phyloP scores from a whole-genome alignment of 1,140 invertebrate species.

The Alviniconcha marisindica region DNA sequence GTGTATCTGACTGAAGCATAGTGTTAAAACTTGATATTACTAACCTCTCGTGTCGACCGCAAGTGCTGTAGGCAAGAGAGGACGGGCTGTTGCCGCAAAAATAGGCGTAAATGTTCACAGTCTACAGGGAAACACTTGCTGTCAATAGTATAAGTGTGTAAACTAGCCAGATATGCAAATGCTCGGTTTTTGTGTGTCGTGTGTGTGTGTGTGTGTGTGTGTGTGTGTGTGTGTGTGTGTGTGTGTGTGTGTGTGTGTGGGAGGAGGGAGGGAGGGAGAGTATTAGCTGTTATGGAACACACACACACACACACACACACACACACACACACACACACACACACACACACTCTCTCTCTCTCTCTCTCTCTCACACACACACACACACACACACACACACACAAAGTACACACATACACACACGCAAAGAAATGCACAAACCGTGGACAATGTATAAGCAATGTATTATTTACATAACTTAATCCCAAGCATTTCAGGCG shows the following conservation, averaged over 20 bases:
- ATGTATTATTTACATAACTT: not conserved
- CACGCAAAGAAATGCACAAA: not conserved
- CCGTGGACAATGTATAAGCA: not conserved
- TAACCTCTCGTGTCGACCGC: too few species aligned
- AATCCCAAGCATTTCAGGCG: too few species aligned
- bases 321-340: constrained; percentile 28
- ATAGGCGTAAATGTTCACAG: too few species aligned
- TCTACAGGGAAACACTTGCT: too few species aligned
- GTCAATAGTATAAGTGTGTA: too few species aligned
- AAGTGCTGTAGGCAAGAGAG: too few species aligned
- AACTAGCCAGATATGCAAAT: constrained; percentile 17
- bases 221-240: constrained; percentile 7
- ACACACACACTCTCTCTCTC: not conserved
- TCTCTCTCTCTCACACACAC: too few species aligned
- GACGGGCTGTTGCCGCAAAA: too few species aligned
- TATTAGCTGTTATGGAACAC: not conserved
- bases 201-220: constrained; percentile 4
- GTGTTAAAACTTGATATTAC: too few species aligned
- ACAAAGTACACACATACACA: too few species aligned
- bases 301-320: constrained; percentile 10
- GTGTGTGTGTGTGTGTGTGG: constrained; percentile 2
- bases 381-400: too few species aligned
- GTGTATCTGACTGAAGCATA: too few species aligned
- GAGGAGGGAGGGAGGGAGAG: not conserved
- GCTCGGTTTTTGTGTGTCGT: not conserved